Conservation (phyloP, 92 coral and sea anemone species). For the Porites evermanni region DNA sequence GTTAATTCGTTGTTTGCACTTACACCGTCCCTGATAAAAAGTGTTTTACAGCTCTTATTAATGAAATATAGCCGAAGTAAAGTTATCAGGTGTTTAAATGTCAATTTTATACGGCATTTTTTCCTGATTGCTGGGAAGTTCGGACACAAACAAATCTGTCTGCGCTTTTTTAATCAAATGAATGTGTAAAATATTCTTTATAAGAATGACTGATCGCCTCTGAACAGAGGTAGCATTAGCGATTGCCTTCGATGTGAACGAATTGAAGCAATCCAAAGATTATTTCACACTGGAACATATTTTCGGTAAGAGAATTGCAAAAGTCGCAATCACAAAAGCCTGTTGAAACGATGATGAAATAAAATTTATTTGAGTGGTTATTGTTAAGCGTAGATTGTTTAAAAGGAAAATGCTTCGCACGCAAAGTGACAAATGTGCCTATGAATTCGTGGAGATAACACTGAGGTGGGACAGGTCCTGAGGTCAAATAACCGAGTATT, state of each 20-base stretch:
- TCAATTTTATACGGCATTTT: not conserved
- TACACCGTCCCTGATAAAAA: not conserved
- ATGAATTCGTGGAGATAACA: too few species aligned
- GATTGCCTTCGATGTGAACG: not conserved
- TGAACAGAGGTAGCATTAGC: not conserved
- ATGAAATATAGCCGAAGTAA: not conserved
- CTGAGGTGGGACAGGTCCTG: too few species aligned
- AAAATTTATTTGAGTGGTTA: not conserved
- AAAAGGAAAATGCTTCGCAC: not conserved
- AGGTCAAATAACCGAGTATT: too few species aligned
- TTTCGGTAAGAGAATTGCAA: not conserved
- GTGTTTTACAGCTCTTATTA: not conserved
- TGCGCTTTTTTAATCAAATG: not conserved
- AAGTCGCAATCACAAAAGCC: not conserved
- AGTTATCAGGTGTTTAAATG: not conserved
- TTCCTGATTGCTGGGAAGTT: not conserved
- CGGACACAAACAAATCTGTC: not conserved
- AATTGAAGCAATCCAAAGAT: not conserved
- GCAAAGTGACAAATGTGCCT: not conserved
- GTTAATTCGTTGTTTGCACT: too few species aligned
- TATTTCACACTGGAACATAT: slow-evolving; percentile 7
- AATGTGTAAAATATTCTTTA: not conserved
- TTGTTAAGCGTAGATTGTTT: not conserved
- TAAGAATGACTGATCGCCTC: slow-evolving; percentile 1
- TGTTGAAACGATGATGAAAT: not conserved